Evolutionary conservation across 2,797 vertebrate species (phyloP).

Genomic region (Australoheros facetus): DNA sequence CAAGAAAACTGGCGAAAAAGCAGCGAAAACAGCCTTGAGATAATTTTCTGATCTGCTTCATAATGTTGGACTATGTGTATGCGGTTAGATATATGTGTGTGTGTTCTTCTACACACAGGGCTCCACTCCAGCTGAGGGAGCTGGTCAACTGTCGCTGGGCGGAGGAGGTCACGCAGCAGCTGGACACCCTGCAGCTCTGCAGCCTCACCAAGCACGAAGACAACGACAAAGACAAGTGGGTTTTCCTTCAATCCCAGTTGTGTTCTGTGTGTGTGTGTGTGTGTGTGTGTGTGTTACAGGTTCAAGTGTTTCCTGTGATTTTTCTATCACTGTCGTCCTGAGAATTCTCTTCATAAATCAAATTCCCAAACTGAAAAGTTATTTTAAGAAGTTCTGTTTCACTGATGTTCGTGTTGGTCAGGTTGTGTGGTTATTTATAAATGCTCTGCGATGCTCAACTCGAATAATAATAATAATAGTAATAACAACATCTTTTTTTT

Average conservation of each 20-base stretch:
- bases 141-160: constrained; percentile 99
- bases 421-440: background rate
- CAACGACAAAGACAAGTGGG: constrained; percentile 98
- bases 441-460: background rate
- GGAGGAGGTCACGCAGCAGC: constrained; percentile 97
- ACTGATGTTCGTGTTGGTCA: background rate
- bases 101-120: constrained; percentile 70
- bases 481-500: background rate
- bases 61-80: background rate
- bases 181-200: constrained; percentile 97
- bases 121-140: constrained; percentile 93
- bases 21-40: background rate
- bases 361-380: background rate
- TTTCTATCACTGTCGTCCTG: background rate
- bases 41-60: background rate
- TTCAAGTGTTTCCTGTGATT: background rate
- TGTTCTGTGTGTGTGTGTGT: background rate
- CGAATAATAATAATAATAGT: background rate
- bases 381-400: background rate
- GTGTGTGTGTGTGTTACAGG: too few species aligned
- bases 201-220: constrained; percentile 97
- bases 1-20: background rate
- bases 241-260: background rate
- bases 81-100: background rate
- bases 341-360: background rate